Percentiles rank a stretch among this genome's conserved stretches.
These are phyloP conservation scores for Arremon brunneinucha DNA, from an alignment of 2,797 vertebrate genomes.

Conservation along the genomic window DNA sequence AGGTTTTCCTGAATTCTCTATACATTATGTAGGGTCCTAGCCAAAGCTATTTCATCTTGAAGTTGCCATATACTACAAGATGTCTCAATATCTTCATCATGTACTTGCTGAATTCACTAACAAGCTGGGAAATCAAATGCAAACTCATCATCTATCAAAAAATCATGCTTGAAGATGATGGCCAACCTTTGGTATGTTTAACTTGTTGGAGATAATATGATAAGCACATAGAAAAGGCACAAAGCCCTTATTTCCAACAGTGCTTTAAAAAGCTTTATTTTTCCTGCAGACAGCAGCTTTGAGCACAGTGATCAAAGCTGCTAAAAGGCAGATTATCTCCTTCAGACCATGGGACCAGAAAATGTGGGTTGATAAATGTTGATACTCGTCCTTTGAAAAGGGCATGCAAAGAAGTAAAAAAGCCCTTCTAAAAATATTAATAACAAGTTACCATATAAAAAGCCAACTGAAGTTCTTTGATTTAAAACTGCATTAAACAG, in stretches of 20 bases:
- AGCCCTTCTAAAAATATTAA: background rate
- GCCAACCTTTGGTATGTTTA: background rate
- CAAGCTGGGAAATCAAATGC: background rate
- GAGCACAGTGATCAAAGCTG: background rate
- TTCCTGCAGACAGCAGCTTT: background rate
- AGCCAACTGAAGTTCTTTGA: background rate
- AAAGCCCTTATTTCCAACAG: background rate
- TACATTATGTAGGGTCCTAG: background rate
- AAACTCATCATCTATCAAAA: background rate
- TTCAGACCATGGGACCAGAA: background rate
- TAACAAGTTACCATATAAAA: background rate
- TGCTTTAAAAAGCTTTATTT: background rate
- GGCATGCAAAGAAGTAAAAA: background rate
- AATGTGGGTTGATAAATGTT: background rate
- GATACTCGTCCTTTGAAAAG: background rate
- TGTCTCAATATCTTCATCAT: background rate
- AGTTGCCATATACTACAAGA: background rate
- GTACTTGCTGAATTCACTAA: background rate
- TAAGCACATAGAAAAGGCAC: background rate
- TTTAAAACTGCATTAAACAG: background rate
- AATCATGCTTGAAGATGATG: background rate
- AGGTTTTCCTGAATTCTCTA: background rate
- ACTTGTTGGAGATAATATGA: background rate
- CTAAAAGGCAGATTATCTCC: background rate
- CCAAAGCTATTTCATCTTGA: background rate